Evolutionary conservation across 2,113 vertebrate genomes (phyloP).

Genomic region (Dolichallabes microphthalmus): DNA sequence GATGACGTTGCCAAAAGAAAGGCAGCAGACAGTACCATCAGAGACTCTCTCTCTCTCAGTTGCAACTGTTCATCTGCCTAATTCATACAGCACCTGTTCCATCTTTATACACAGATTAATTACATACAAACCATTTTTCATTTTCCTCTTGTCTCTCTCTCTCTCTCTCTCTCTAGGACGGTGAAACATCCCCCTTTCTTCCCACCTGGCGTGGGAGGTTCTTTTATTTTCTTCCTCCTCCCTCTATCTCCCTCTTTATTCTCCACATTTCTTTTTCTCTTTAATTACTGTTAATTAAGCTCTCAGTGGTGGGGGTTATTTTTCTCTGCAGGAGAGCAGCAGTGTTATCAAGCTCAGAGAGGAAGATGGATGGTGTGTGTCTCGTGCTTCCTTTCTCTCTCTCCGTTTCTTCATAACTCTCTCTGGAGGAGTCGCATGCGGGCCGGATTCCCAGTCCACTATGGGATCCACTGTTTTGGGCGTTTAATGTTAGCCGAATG

Average conservation of each 20-base stretch:
- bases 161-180: not conserved
- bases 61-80: conserved; percentile 13
- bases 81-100: conserved; percentile 18
- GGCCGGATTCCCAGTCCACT: not conserved
- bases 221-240: conserved; percentile 37
- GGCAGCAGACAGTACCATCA: not conserved
- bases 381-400: not conserved
- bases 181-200: not conserved
- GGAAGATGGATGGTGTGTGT: conserved; percentile 2
- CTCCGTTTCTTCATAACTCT: not conserved
- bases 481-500: not conserved
- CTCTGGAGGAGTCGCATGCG: not conserved
- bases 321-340: conserved; percentile 21
- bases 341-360: conserved; percentile 2
- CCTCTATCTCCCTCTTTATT: conserved; percentile 60
- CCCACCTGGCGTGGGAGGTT: conserved; percentile 15
- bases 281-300: conserved; percentile 13
- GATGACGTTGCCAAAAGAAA: not conserved
- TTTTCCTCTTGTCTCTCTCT: not conserved
- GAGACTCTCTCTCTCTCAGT: not conserved
- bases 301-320: conserved; percentile 1
- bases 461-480: not conserved
- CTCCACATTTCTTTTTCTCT: conserved; percentile 31
- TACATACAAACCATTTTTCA: not conserved
- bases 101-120: conserved; percentile 22